phyloP scores from a whole-genome alignment of 2,797 vertebrate species.

The Erithacus rubecula region DNA sequence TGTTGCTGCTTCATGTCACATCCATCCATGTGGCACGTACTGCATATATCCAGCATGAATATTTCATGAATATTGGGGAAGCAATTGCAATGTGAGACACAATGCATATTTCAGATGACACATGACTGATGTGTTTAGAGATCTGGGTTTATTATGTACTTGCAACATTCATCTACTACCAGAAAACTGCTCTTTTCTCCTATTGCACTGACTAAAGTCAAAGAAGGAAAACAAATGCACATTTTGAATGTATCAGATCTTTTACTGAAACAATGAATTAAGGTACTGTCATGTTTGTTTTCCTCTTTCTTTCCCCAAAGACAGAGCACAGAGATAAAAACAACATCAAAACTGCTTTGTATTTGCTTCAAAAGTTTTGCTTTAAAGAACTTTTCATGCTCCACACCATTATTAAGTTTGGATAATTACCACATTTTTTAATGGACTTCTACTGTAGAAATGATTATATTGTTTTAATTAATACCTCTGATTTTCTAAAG shows the following conservation, averaged over 20 bases:
- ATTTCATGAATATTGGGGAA: slow-evolving; percentile 50
- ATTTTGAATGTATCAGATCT: slow-evolving; percentile 54
- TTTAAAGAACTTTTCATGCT: not conserved
- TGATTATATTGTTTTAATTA: not conserved
- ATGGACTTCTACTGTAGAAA: not conserved
- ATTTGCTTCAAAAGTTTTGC: not conserved
- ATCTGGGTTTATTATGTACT: slow-evolving; percentile 50
- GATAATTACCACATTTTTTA: not conserved
- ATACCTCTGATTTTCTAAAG: not conserved
- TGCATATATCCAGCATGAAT: slow-evolving; percentile 23
- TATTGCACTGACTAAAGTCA: slow-evolving; percentile 5
- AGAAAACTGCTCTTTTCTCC: slow-evolving; percentile 30
- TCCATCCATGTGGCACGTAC: not conserved
- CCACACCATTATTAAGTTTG: not conserved
- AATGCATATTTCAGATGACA: slow-evolving; percentile 43
- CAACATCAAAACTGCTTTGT: not conserved
- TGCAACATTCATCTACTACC: slow-evolving; percentile 48
- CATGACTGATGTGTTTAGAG: slow-evolving; percentile 62
- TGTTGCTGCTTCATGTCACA: not conserved
- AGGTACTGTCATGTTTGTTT: slow-evolving; percentile 54
- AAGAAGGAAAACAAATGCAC: slow-evolving; percentile 52
- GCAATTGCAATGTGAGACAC: slow-evolving; percentile 27
- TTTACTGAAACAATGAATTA: slow-evolving; percentile 60
- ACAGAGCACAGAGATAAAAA: slow-evolving; percentile 14
- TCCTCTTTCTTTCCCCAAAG: slow-evolving; percentile 37